Conservation (phyloP, 2,888 invertebrate genomes). For the Phymatocera aterrima region DNA sequence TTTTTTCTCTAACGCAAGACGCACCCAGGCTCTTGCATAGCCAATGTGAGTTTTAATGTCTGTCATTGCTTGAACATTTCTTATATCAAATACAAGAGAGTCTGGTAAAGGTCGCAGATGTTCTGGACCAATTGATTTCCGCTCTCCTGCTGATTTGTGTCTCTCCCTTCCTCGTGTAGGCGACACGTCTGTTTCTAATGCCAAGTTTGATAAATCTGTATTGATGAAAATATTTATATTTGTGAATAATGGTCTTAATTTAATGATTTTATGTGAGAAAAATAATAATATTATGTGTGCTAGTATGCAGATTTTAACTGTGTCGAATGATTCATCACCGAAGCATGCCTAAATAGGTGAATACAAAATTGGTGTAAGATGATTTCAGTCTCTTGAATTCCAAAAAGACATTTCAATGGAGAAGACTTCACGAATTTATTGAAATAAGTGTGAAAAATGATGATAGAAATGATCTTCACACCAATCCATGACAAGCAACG, state of each 20-base stretch:
- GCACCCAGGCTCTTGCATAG: constrained; percentile 96
- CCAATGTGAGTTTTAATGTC: constrained; percentile 99
- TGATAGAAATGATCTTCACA: neutral
- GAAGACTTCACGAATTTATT: no score
- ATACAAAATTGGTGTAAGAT: neutral
- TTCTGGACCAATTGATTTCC: constrained; percentile 75
- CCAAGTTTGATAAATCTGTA: constrained; percentile 87
- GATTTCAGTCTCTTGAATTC: neutral
- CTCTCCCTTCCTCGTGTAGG: constrained; percentile 73
- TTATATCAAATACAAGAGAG: constrained; percentile 92
- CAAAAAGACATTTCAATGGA: no score
- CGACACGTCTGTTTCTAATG: constrained; percentile 82
- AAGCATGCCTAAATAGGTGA: constrained; percentile 15
- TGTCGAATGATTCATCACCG: constrained; percentile 8
- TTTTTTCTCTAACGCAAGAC: constrained; percentile 97
- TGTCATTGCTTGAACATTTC: constrained; percentile 95
- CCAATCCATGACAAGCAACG: constrained; percentile 48
- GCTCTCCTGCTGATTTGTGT: constrained; percentile 74
- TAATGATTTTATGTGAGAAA: neutral
- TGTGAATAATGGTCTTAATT: neutral
- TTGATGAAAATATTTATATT: neutral
- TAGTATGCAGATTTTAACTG: neutral
- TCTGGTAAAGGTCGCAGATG: constrained; percentile 85
- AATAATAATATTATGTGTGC: neutral
- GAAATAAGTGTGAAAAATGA: neutral